phyloP scores from a whole-genome alignment of 1,140 invertebrate species.

The Drosophila rhopaloa region DNA sequence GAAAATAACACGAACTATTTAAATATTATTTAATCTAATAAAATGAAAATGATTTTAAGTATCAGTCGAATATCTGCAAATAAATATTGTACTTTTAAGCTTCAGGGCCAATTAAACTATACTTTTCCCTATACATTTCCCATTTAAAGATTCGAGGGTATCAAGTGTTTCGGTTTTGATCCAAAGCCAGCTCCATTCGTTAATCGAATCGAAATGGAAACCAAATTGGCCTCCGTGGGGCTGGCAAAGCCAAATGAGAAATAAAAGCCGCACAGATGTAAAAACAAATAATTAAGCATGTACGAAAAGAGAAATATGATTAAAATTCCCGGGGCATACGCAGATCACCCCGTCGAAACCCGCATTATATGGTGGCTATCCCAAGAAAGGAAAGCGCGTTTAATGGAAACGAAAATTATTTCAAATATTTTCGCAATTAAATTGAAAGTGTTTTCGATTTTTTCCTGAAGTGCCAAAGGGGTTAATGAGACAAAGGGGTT shows the following conservation, averaged over 20 bases:
- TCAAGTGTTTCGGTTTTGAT: neutral
- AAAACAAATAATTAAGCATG: conserved; percentile 52
- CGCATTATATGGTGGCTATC: neutral
- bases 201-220: conserved; percentile 69
- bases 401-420: conserved; percentile 31
- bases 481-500: conserved; percentile 7
- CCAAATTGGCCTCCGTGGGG: conserved; percentile 48
- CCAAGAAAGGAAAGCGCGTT: conserved; percentile 33
- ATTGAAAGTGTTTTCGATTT: conserved; percentile 43
- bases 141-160: conserved; percentile 6
- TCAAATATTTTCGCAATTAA: conserved; percentile 37
- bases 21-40: too few species aligned
- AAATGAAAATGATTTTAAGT: too few species aligned
- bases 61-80: too few species aligned
- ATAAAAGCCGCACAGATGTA: conserved; percentile 23
- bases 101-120: too few species aligned
- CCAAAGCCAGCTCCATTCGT: conserved; percentile 11
- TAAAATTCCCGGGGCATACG: conserved; percentile 61
- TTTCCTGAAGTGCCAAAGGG: conserved; percentile 11
- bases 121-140: too few species aligned
- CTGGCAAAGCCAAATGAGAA: conserved; percentile 37
- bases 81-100: too few species aligned
- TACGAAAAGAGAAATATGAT: conserved; percentile 41
- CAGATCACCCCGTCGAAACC: conserved; percentile 29
- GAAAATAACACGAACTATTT: too few species aligned